phyloP scores from a whole-genome alignment of 1,140 invertebrate genomes.

The Semibalanus balanoides region DNA sequence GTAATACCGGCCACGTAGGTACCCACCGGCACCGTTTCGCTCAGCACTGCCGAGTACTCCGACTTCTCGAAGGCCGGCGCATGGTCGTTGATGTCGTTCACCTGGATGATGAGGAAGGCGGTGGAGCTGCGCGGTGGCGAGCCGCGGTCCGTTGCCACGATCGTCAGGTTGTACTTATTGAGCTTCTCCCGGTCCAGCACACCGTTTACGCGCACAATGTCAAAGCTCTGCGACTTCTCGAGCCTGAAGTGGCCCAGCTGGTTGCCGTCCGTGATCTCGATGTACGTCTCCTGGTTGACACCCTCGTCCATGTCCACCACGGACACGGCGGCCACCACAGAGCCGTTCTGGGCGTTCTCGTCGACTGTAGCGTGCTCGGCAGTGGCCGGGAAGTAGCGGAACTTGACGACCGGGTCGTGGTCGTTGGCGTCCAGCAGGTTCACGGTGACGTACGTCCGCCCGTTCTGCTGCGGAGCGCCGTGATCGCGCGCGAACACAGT shows the following conservation, averaged over 20 bases:
- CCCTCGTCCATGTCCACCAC: slow-evolving; percentile 83
- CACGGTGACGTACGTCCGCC: slow-evolving; percentile 85
- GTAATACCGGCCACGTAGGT: slow-evolving; percentile 75
- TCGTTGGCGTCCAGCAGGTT: slow-evolving; percentile 87
- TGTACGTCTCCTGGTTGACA: slow-evolving; percentile 67
- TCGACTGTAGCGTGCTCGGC: slow-evolving; percentile 78
- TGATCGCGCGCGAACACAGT: slow-evolving; percentile 87
- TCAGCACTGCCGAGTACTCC: slow-evolving; percentile 72
- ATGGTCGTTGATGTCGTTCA: slow-evolving; percentile 91
- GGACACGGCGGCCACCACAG: slow-evolving; percentile 81
- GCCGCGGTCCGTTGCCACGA: slow-evolving; percentile 79
- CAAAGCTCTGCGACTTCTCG: slow-evolving; percentile 64
- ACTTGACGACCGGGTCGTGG: slow-evolving; percentile 82
- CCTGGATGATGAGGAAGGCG: slow-evolving; percentile 72
- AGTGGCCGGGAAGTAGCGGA: slow-evolving; percentile 67
- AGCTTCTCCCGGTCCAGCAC: slow-evolving; percentile 83
- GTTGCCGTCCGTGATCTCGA: slow-evolving; percentile 73
- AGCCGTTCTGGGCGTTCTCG: slow-evolving; percentile 77
- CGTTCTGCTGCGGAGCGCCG: slow-evolving; percentile 73
- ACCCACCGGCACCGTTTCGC: slow-evolving; percentile 69
- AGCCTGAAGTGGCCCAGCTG: slow-evolving; percentile 76
- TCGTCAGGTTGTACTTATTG: slow-evolving; percentile 77
- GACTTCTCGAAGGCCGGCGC: slow-evolving; percentile 87
- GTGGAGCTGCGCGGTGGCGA: slow-evolving; percentile 64
- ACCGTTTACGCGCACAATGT: slow-evolving; percentile 82